Evolutionary conservation across 2,113 vertebrate genomes (phyloP), one percentile per base, ranked within the genome.

Genomic region (Aptenodytes forsteri): DNA sequence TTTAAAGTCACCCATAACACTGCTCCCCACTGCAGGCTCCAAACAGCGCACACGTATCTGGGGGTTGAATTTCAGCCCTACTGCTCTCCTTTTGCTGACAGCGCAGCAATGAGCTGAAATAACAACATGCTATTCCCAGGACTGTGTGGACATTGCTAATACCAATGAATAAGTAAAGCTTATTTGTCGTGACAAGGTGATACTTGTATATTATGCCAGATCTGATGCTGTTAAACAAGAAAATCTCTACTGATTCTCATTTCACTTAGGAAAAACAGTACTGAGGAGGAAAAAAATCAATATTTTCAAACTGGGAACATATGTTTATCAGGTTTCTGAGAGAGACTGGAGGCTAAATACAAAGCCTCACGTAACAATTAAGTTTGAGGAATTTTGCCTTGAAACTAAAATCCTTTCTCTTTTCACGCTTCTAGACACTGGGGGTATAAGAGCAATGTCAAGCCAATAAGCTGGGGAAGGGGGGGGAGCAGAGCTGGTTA

Each of bases 161-260:
- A 55, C 40, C 52, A 66, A 26, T 21, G 62, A 89, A 46, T 89
- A 84, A 89, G n/a, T 70, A 87, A 90, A 96, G 76, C 22, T 85
- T 77, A 81, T 71, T 93, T 96, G 84, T 95, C 23, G 4, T 69
- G 81, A 88, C 87, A 94, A 83, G 83, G 75, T 77, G 62, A 44
- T 89, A 54, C n/a, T 85, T 84, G 38, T 90, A 18, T 67, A 55
- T 86, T 93, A 75, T 2, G 8, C 36, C 42, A 85, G 27, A 87
- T 62, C 47, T 83, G 16, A 77, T 4, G 27, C 49, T 78, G 65
- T 56, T 78, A 62, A 78, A 93, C 65, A 77, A 62, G 90, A 83
- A 93, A 77, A 83, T 44, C 34, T 97, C 76, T 70, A 29, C 85
- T 66, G 58, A 46, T 70, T 88, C 32, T 94, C 29, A 32, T 92